Evolutionary conservation across 2,888 invertebrate genomes (phyloP), one percentile per base, ranked within the genome.

Genomic region (Brenthis daphne): DNA sequence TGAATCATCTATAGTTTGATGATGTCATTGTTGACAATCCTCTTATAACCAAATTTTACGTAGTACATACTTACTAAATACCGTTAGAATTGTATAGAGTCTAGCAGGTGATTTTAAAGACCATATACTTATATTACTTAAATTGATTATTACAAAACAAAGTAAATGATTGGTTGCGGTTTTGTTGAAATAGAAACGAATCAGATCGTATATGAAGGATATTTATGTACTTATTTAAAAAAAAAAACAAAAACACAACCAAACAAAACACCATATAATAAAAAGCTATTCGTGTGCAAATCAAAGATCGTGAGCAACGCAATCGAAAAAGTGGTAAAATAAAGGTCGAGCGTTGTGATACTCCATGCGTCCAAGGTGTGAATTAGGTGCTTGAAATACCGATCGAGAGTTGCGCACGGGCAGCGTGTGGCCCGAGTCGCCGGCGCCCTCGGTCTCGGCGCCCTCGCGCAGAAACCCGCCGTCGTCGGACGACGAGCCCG

Each of bases 341-440:
- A 61, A 69, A 57, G 56, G 57, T 51, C 64, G 66, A 69, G 71
- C 68, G 71, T 64, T 58, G 65, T 72, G 69, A 65, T 66, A 70
- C 73, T 69, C 76, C 76, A 76, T 76, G 75, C 77, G 73, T 78
- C 79, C 78, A 78, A 75, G 74, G 84, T 86, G 86, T 82, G 76
- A 76, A 79, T 79, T 70, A 61, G 71, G 74, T 73, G 78, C 76
- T 69, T 74, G 76, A 83, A 81, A 85, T 92, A 92, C 92, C 92
- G 91, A 91, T 88, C 90, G 85, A 73, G 90, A 90, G 88, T 85
- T 87, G 89, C 93, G 91, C 86, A 92, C 92, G 87, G 93, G 93
- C 88, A 93, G 88, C 84, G 93, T 93, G 88, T 91, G 89, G 66
- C 91, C 92, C 72, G 91, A 79, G 81, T 89, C 91, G 73, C 80